Conservation (phyloP, 2,888 invertebrate species). For the Dendrolimus pini region DNA sequence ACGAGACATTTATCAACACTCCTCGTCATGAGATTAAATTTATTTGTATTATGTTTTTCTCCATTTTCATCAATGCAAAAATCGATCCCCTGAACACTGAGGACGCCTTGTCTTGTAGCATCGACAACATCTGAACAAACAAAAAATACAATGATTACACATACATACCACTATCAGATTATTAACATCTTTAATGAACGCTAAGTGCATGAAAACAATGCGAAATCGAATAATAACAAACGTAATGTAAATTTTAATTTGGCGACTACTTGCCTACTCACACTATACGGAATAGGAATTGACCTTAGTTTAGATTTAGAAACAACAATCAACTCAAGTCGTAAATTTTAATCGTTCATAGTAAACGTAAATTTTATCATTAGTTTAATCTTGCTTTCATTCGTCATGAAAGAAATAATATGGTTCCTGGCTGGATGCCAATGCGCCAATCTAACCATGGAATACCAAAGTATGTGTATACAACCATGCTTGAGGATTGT, state of each 20-base stretch:
- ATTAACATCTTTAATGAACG: neutral
- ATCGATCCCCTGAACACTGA: constrained; percentile 84
- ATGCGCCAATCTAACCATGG: constrained; percentile 17
- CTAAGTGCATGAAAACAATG: neutral
- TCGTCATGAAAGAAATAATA: constrained; percentile 29
- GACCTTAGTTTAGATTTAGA: neutral
- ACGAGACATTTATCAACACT: constrained; percentile 80
- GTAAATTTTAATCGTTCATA: constrained; percentile 2
- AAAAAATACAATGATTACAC: constrained; percentile 8
- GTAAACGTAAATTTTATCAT: constrained; percentile 3
- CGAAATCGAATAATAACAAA: neutral
- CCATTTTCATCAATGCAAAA: constrained; percentile 85
- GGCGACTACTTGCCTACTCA: neutral
- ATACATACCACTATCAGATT: neutral
- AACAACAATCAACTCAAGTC: neutral
- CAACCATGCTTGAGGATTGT: neutral
- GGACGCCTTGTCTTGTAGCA: constrained; percentile 72
- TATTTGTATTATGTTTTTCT: constrained; percentile 84
- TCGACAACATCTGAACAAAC: constrained; percentile 62
- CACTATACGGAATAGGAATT: neutral
- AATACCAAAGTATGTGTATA: neutral
- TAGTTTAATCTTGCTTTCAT: constrained; percentile 15
- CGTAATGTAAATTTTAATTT: neutral
- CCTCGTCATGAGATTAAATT: constrained; percentile 84
- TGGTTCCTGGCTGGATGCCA: constrained; percentile 36